Evolutionary conservation across 2,113 vertebrate genomes (phyloP), one percentile per base, ranked within the genome.

Genomic region (Ginglymostoma cirratum): DNA sequence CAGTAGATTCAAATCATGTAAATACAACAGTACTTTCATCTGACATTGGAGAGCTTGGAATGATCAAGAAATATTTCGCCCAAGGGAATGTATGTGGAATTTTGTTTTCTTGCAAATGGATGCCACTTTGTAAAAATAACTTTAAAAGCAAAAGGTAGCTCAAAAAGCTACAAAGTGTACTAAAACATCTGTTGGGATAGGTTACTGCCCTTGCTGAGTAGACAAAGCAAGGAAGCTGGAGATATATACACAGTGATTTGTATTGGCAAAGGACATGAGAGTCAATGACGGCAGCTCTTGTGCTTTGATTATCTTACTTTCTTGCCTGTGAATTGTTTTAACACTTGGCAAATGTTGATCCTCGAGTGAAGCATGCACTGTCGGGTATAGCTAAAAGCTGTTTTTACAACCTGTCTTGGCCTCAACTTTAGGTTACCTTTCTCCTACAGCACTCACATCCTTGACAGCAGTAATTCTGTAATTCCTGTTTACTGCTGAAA

Each of bases 181-280:
- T 90, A 65, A 66, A n/a, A 93, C 61, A 66, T 38, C 55, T 23
- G 30, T 38, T 93, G 30, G 34, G 61, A 93, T 93, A 65, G 61
- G 65, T 93, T 93, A 67, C 89, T 38, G 61, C 89, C n/a, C 61
- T 93, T 38, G 34, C 34, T 38, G 15, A 93, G 19, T 19, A 93
- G 89, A 66, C 61, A 93, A 66, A 93, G 89, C 89, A 66, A 93
- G 89, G 89, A 93, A 66, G 65, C 61, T 66, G 12, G 87, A 61
- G 87, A 34, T 90, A 15, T 34, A 61, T 90, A 34, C 42, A 52
- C 21, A 10, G 48, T 83, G 45, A 89, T 89, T 89, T 52, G 86
- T 55, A 52, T 55, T 55, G 86, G 48, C 86, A 92, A 30, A 92
- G 52, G 55, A 92, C 55, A 92, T 65, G 30, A 45, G 24, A 90